phyloP scores from a whole-genome alignment of 2,888 invertebrate species.

The Morinoia aosen region DNA sequence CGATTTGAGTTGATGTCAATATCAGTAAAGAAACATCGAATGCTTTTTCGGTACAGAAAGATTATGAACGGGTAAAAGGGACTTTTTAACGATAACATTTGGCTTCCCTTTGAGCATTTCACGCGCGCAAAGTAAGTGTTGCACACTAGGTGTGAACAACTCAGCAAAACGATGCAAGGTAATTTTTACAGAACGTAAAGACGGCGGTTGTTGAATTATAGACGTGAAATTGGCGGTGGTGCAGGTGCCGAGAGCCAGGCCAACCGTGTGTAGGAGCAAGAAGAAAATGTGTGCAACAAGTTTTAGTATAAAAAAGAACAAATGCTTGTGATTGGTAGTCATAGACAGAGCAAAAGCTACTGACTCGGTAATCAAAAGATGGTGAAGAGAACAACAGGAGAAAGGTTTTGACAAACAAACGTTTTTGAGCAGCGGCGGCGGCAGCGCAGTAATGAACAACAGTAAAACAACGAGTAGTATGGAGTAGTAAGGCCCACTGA shows the following conservation, averaged over 20 bases:
- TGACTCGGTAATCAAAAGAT: conserved; percentile 48
- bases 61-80: not conserved
- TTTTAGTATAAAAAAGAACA: conserved; percentile 45
- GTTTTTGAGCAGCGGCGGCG: conserved; percentile 31
- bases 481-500: conserved; percentile 57
- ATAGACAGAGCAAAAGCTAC: conserved; percentile 49
- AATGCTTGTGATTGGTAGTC: conserved; percentile 50
- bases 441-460: conserved; percentile 49
- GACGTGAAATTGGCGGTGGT: not conserved
- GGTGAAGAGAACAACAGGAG: conserved; percentile 46
- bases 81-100: not conserved
- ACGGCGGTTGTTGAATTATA: not conserved
- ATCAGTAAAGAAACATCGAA: not conserved
- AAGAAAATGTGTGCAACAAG: conserved; percentile 42
- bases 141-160: not conserved
- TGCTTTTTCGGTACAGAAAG: not conserved
- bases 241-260: not conserved
- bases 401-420: conserved; percentile 51
- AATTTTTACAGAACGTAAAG: not conserved
- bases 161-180: not conserved
- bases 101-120: not conserved
- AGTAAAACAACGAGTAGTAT: conserved; percentile 56
- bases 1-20: not conserved
- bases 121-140: not conserved
- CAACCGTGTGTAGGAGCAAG: conserved; percentile 7